phyloP scores from a whole-genome alignment of 2,888 invertebrate species.

The Drosophila eohydei region DNA sequence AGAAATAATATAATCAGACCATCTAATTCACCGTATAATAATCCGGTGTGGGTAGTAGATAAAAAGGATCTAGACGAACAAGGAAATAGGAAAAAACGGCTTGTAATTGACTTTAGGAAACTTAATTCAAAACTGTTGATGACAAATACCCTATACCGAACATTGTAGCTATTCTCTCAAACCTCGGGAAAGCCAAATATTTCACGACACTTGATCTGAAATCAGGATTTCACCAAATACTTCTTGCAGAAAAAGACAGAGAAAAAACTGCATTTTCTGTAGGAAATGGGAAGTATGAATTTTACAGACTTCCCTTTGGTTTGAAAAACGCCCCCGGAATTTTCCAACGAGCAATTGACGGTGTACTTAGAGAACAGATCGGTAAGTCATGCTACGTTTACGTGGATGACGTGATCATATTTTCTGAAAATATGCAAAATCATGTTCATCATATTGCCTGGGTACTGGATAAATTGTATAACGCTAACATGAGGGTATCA shows the following conservation, averaged over 20 bases:
- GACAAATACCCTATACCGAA: slow-evolving; percentile 80
- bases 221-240: not conserved
- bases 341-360: too few relatives aligned
- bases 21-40: slow-evolving; percentile 9
- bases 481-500: too few relatives aligned
- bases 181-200: slow-evolving; percentile 70
- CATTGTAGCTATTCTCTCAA: slow-evolving; percentile 80
- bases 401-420: too few relatives aligned
- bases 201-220: slow-evolving; percentile 71
- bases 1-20: not conserved
- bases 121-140: slow-evolving; percentile 42
- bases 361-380: too few relatives aligned
- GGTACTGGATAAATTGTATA: too few relatives aligned
- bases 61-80: not conserved
- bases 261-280: too few relatives aligned
- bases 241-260: slow-evolving; percentile 10
- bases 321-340: too few relatives aligned
- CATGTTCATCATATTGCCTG: too few relatives aligned
- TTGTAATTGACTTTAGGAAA: slow-evolving; percentile 3
- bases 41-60: slow-evolving; percentile 1
- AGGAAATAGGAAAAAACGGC: slow-evolving; percentile 1
- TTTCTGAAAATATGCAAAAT: too few relatives aligned
- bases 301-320: too few relatives aligned
- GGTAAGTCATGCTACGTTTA: too few relatives aligned
- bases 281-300: too few relatives aligned